Evolutionary conservation across 1,140 invertebrate species (phyloP).

Genomic region (Adoxophyes honmai): DNA sequence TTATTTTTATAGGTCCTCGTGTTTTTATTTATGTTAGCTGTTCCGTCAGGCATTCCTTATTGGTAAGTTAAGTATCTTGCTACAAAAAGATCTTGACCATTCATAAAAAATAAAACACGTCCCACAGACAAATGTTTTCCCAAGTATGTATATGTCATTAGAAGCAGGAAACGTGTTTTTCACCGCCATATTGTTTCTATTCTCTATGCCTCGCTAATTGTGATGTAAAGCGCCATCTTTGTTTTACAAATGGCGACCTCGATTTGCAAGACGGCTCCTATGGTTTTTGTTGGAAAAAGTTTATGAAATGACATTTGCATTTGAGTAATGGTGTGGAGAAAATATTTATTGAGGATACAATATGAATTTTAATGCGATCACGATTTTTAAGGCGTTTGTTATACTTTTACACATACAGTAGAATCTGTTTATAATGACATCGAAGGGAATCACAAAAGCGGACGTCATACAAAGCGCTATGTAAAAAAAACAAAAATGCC

Average conservation of each 20-base stretch:
- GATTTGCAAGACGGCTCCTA: slow-evolving; percentile 31
- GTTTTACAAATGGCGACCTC: slow-evolving; percentile 54
- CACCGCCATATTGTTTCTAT: slow-evolving; percentile 56
- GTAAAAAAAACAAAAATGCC: no score
- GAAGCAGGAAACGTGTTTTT: slow-evolving; percentile 66
- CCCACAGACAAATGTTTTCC: neutral
- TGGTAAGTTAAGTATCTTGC: no score
- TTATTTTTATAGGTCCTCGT: no score
- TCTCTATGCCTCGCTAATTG: slow-evolving; percentile 54
- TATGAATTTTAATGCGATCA: no score
- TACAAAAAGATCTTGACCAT: no score
- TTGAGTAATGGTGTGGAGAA: neutral
- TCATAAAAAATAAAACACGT: neutral
- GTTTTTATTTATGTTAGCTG: no score
- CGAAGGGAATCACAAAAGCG: no score
- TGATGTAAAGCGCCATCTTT: slow-evolving; percentile 68
- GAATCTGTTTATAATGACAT: no score
- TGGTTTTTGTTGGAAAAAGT: slow-evolving; percentile 21
- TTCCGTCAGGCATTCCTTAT: no score
- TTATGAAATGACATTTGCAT: neutral
- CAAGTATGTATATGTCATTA: slow-evolving; percentile 1
- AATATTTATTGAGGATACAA: slow-evolving; percentile 17
- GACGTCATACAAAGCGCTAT: no score
- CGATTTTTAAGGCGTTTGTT: no score
- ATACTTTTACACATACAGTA: no score